Evolutionary conservation across 2,797 vertebrate species (phyloP), one percentile per base, ranked within the genome.

Genomic region (Gephyroberyx darwinii): DNA sequence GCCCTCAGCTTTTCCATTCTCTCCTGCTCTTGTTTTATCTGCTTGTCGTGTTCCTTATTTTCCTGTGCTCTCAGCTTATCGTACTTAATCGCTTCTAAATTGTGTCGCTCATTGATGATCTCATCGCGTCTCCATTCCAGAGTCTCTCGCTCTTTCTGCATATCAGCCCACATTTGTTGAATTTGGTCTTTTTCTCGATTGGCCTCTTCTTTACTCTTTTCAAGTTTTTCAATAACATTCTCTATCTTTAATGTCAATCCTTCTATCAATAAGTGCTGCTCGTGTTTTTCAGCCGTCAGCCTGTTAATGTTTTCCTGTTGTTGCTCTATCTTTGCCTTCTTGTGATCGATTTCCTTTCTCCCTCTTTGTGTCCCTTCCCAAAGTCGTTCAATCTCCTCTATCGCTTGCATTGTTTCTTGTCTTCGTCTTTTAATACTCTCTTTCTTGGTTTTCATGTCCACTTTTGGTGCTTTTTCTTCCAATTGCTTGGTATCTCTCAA

Each of bases 371-470:
- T 81, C 33, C 82, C 78, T 37, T 89, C 75, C 82, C 69, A 85
- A 35, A 90, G 57, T 68, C 87, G 69, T 59, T 89, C 72, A n/a
- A 87, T 78, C 30, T 91, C 90, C 20, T 87, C 79, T 7, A 88
- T 72, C 31, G 84, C 43, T 65, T 83, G 74, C 62, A 50, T 69
- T 17, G 72, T 74, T 19, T 90, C 47, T 48, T 86, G 69, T 67
- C 66, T 86, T 71, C 85, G 80, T 60, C 74, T 86, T 71, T 81
- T 75, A 20, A 91, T 57, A 2, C 22, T 73, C 30, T 88, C 87
- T 56, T 31, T 89, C 77, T 77, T 87, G 50, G 17, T 52, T 39
- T 82, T 68, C 7, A 45, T 63, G n/a, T 74, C 39, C 50, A 37
- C 43, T 60, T 67, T 55, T 52, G 54, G 72, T 66, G 62, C 19